phyloP scores from a whole-genome alignment of 2,113 vertebrate species.

The Zapus hudsonius region DNA sequence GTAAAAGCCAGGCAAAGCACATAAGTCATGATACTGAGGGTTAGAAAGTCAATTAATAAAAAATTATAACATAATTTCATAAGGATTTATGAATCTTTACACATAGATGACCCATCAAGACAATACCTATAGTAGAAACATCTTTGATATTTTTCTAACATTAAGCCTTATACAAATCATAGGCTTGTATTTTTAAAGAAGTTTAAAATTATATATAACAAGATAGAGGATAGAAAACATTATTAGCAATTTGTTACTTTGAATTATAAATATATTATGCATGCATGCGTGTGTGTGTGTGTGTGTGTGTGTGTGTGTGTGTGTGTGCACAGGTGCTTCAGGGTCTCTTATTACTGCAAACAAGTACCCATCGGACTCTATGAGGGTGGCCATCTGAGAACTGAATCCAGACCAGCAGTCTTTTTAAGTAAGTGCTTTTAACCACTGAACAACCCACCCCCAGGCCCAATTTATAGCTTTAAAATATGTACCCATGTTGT shows the following conservation, averaged over 20 bases:
- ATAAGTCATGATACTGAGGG: not conserved
- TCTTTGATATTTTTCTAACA: constrained; percentile 19
- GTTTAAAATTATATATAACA: not conserved
- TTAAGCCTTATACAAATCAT: not conserved
- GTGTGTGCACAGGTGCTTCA: no score
- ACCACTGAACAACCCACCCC: not conserved
- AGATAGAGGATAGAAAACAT: not conserved
- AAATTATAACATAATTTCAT: not conserved
- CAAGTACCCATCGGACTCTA: no score
- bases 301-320: no score
- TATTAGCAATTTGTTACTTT: no score
- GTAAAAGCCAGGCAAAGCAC: not conserved
- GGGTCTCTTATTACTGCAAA: no score
- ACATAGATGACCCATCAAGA: not conserved
- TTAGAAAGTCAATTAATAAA: not conserved
- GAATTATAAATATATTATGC: no score
- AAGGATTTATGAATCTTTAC: not conserved
- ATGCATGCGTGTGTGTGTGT: no score
- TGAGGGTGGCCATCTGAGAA: no score
- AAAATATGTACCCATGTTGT: not conserved
- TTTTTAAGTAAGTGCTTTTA: not conserved
- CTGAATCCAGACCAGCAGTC: not conserved
- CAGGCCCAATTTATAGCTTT: not conserved
- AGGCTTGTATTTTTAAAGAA: not conserved
- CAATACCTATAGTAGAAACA: not conserved